phyloP scores from a whole-genome alignment of 2,888 invertebrate genomes.

The Koerneria pararmatus region DNA sequence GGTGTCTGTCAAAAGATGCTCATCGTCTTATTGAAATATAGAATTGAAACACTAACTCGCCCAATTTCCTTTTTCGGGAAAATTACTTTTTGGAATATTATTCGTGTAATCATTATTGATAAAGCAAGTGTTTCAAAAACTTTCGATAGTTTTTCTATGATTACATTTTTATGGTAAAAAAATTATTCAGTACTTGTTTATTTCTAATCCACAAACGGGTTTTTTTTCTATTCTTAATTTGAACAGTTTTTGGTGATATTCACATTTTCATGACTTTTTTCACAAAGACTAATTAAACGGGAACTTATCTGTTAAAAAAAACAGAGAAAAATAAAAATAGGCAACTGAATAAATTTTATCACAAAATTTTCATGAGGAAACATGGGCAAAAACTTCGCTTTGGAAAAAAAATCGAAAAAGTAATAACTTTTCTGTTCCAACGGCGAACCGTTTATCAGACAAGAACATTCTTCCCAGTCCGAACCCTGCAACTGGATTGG shows the following conservation, averaged over 20 bases:
- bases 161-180: too few relatives aligned
- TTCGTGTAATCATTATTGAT: too few relatives aligned
- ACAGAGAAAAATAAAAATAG: background rate
- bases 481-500: background rate
- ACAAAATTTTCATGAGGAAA: background rate
- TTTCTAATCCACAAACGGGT: too few relatives aligned
- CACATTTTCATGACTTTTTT: background rate
- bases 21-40: too few relatives aligned
- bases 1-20: too few relatives aligned
- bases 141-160: too few relatives aligned
- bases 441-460: background rate
- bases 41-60: too few relatives aligned
- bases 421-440: background rate
- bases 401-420: background rate
- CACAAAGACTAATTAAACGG: background rate
- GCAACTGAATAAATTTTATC: background rate
- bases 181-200: too few relatives aligned
- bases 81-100: too few relatives aligned
- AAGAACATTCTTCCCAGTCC: constrained; percentile 19
- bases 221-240: background rate
- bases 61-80: too few relatives aligned
- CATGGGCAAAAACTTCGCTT: too few relatives aligned
- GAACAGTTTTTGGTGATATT: background rate
- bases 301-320: background rate
- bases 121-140: too few relatives aligned